Base-by-base conservation (phyloP, 2,797 vertebrate genomes). In the Gadopsis marmoratus region DNA sequence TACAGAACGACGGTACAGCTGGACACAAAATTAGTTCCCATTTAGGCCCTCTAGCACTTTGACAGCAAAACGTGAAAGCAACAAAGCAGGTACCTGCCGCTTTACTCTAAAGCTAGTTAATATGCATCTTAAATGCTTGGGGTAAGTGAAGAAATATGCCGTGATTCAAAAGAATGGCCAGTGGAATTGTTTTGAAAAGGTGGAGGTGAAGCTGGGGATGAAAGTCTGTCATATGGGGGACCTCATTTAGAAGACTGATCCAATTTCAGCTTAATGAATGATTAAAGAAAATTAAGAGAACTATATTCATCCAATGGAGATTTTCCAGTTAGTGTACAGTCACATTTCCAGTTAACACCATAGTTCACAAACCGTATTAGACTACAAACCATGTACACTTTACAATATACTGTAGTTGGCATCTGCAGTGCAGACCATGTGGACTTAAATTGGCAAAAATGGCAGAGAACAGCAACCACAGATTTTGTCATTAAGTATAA, bases 1-100 rank as follows among this genome's bases (percentile, higher is more conserved):
- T 43, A 12, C n/a, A 74, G 37, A 60, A 21, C 26, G 7, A 43
- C 59, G 55, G 29, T 39, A 16, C 71, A 33, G 58, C 56, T 73
- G 67, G 59, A 65, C 33, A 50, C 33, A 66, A 55, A 26, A 39
- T 29, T 5, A 43, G 1, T 4, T 60, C 12, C 26, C 10, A 78
- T 65, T 29, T 58, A 72, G 59, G 35, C 8, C 21, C 11, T 19
- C 1, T 5, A 31, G 9, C 37, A 47, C 26, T 53, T 75, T 43
- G 9, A 50, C 17, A 35, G 23, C 5, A 66, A 66, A 51, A 75
- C 45, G 55, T 61, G 3, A 29, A 50, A 43, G 12, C 65, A 65
- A 78, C 19, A 43, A 63, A 39, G n/a, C 23, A 37, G 19, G 19
- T 10, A 35, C 51, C 21, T n/a, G 12, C 11, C 58, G 51, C 7